Conservation (phyloP, 2,113 vertebrate genomes). For the Hyperoodon ampullatus region DNA sequence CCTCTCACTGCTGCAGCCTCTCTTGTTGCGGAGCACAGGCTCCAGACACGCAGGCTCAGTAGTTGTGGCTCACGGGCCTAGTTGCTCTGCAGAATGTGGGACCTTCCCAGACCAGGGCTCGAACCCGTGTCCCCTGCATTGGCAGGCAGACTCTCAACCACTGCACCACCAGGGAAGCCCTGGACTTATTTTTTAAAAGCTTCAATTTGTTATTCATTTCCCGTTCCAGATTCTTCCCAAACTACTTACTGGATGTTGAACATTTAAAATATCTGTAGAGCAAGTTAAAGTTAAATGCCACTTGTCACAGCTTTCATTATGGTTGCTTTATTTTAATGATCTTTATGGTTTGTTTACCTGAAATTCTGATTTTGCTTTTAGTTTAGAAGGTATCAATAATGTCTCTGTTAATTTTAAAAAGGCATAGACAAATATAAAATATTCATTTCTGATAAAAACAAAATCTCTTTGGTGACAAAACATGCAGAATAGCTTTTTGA, state of each 20-base stretch:
- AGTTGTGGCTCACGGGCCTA: too few species aligned
- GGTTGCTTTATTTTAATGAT: not conserved
- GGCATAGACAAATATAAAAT: not conserved
- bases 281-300: not conserved
- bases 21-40: too few species aligned
- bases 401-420: conserved; percentile 23
- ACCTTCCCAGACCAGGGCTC: too few species aligned
- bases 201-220: conserved; percentile 9
- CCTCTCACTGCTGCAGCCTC: too few species aligned
- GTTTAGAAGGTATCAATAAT: conserved; percentile 5
- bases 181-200: not conserved
- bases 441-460: conserved; percentile 43
- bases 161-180: too few species aligned
- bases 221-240: not conserved
- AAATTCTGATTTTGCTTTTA: conserved; percentile 44
- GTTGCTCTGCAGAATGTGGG: too few species aligned
- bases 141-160: too few species aligned
- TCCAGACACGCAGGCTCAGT: too few species aligned
- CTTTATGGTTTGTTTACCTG: not conserved
- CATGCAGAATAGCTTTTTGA: not conserved
- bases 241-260: not conserved
- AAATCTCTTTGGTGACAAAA: conserved; percentile 68
- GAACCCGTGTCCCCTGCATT: too few species aligned
- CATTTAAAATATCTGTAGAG: not conserved
- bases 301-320: not conserved